Percentiles rank a stretch among this genome's conserved stretches.
These are phyloP conservation scores for Alosa alosa DNA, from an alignment of 2,113 vertebrate species.

Conservation along the genomic window DNA sequence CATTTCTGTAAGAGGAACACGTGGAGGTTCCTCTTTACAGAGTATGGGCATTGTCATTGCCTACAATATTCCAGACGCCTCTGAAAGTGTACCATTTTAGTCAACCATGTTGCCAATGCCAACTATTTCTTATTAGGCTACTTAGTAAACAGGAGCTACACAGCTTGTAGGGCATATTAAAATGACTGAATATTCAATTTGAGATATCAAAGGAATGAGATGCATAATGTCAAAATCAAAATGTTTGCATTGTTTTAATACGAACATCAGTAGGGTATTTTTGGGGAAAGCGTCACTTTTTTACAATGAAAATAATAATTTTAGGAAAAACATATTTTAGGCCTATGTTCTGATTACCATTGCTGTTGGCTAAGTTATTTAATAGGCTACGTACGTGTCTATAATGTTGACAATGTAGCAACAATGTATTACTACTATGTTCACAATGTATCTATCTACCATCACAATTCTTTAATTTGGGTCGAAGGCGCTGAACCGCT, in stretches of 20 bases:
- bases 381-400: background rate
- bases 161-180: too few species aligned
- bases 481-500: conserved; percentile 6
- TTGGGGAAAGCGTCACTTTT: too few species aligned
- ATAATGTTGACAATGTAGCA: background rate
- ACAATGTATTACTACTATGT: background rate
- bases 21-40: background rate
- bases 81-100: background rate
- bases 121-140: too few species aligned
- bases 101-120: background rate
- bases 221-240: background rate
- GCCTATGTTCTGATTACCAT: background rate
- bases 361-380: background rate
- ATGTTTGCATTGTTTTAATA: background rate
- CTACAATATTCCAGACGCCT: background rate
- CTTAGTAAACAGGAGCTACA: too few species aligned
- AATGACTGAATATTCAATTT: background rate
- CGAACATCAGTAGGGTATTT: too few species aligned
- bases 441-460: background rate
- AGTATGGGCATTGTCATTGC: too few species aligned
- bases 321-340: background rate
- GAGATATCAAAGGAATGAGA: background rate
- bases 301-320: background rate
- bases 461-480: background rate
- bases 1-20: background rate